Base-by-base conservation (phyloP, 2,888 invertebrate genomes). In the Acrobasis suavella region DNA sequence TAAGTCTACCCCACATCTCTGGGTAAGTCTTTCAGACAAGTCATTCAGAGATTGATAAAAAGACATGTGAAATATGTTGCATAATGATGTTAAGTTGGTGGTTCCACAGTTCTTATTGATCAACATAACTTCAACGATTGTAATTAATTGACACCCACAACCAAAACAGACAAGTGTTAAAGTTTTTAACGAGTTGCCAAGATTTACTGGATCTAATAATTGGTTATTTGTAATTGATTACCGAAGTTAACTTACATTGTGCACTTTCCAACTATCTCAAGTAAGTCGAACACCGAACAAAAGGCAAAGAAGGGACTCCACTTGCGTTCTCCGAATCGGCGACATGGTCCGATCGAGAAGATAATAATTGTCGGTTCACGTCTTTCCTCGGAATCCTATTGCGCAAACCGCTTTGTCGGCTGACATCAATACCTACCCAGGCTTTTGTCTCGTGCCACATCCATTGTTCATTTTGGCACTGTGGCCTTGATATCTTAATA, bases 331-430 rank as follows among this genome's bases (percentile, higher is more conserved):
- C 73, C 78, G 90, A 89, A 91, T 79, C 76, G 83, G 76, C 78
- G 86, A 85, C 87, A 83, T 78, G 81, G 80, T 77, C 79, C 81
- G 89, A 91, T 90, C 83, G 77, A 76, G 77, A 76, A 87, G 90
- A 91, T 91, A 91, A 91, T 90, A 82, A 90, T 90, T 88, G 90
- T 86, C 90, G 85, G 87, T 87, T 78, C 90, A 89, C 89, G 89
- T 89, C 85, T 87, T 88, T 91, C 86, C 86, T 75, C 77, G 89
- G 91, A 92, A 91, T 90, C 85, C 83, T 84, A 91, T 92, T 91
- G 91, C 89, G 90, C 89, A 90, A 91, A 87, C 87, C 83, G 89
- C 91, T 89, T 89, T 88, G 91, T 91, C 88, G 90, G 90, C 80
- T 73, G 80, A 77, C 86, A 85, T 89, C 87, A 86, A 87, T 90